Base-by-base conservation (phyloP, 2,113 vertebrate genomes). In the Chaenogobius annularis region DNA sequence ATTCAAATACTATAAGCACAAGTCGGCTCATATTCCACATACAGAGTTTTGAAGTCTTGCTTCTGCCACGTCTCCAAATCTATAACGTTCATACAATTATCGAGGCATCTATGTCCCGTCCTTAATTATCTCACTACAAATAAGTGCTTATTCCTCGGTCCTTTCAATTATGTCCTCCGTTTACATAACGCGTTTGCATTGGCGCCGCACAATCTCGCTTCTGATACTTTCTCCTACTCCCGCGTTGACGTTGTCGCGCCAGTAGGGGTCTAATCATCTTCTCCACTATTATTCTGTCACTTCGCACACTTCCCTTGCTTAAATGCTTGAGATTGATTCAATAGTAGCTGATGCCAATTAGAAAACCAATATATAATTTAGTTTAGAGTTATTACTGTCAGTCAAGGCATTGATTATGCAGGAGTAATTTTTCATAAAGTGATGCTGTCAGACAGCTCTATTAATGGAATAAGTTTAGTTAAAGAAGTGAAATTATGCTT, bases 351-450 rank as follows among this genome's bases (percentile, higher is more conserved):
- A 20, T n/a, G 17, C 35, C 61, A 63, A 63, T 63, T 63, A 43
- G 35, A 63, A 63, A 63, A n/a, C 17, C 61, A 12, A 40, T 63
- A 63, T 40, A 63, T n/a, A 43, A 63, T 40, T n/a, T 40, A 63
- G 19, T 63, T 63, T 63, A 6, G 35, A 40, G 61, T 35, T 10
- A 63, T 43, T 63, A 43, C 61, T 63, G 61, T 63, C 61, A 63
- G 61, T 37, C 17, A 55, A 44, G 13, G 40, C 7, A 67, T 7
- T 67, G 12, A 68, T 47, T 52, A 63, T 17, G 1, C 26, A 43
- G 1, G 31, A 10, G 54, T 70, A 20, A 19, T 68, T 52, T 37
- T 40, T 66, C 35, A 63, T 65, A 37, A 31, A 31, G 26, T 35
- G 58, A 14, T 68, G 26, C 50, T 76, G 59, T 40, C 37, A 40